Base-by-base conservation (phyloP, 2,797 vertebrate species). In the Catharus ustulatus region DNA sequence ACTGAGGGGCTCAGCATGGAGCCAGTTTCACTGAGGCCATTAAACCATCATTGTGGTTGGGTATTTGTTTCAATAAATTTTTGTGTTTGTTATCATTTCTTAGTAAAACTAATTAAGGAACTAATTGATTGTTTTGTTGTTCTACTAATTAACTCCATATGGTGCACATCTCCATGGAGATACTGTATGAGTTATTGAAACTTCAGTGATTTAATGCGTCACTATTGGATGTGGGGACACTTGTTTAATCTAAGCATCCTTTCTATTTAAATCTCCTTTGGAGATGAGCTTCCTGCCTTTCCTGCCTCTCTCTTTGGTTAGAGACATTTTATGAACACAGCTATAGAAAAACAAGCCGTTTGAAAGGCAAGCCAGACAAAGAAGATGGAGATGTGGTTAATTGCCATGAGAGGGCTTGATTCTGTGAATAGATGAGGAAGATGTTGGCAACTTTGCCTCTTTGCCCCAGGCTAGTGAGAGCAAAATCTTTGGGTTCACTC, bases 71-170 rank as follows among this genome's bases (percentile, higher is more conserved):
- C 97, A 97, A 98, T 97, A 97, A 97, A 97, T 96, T 97, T 98
- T 98, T 97, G 95, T 96, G 97, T 98, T 98, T 98, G 97, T 98
- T 98, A 98, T 97, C 97, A 97, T 98, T 98, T 98, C 98, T 98
- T 96, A 84, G 97, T 96, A 97, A 98, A 98, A 98, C 97, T 98
- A 98, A 98, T 98, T 98, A 98, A 97, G 97, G 94, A 97, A 98
- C 97, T 98, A 98, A 98, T 98, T 98, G 98, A 98, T 98, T 98
- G 98, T 98, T 98, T 98, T 98, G 97, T 98, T 98, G 96, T 97
- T 96, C 97, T 97, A 93, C 97, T 98, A 98, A 98, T 98, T 98
- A 98, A 98, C 98, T 98, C 98, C 98, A 97, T 98, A 98, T 98
- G 98, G 98, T 98, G 97, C 97, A 94, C 96, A 97, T 98, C 98